Conservation (phyloP, 1,140 invertebrate species). For the Vollenhovia emeryi region DNA sequence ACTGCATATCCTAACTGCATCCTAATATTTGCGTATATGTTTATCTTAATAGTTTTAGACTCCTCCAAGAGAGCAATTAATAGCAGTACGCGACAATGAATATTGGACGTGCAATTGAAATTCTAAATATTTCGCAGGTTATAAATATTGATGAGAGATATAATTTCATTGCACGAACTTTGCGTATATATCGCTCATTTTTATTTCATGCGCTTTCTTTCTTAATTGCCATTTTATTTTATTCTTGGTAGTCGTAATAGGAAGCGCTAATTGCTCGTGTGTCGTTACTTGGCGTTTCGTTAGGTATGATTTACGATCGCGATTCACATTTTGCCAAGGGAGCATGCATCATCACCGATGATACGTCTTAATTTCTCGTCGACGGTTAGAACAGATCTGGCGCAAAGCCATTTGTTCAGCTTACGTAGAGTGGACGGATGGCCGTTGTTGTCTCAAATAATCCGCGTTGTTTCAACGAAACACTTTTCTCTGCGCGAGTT, state of each 20-base stretch:
- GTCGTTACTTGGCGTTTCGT: background rate
- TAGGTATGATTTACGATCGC: slow-evolving; percentile 32
- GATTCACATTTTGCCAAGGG: slow-evolving; percentile 15
- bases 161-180: background rate
- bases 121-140: background rate
- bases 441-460: slow-evolving; percentile 21
- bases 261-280: slow-evolving; percentile 1
- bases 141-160: background rate
- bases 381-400: background rate
- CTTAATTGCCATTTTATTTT: slow-evolving; percentile 23
- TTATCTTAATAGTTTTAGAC: background rate
- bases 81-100: background rate
- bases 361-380: slow-evolving; percentile 31
- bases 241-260: background rate
- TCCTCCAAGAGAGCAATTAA: background rate
- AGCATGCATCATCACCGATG: background rate
- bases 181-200: background rate
- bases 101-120: background rate
- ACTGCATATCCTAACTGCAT: background rate
- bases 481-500: background rate
- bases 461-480: slow-evolving; percentile 9
- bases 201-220: background rate
- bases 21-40: background rate
- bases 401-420: slow-evolving; percentile 17
- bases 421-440: background rate